Percentiles rank a stretch among this genome's conserved stretches.
Evolutionary conservation across 2,888 invertebrate species (phyloP).

Genomic region (Mythimna ferrago): DNA sequence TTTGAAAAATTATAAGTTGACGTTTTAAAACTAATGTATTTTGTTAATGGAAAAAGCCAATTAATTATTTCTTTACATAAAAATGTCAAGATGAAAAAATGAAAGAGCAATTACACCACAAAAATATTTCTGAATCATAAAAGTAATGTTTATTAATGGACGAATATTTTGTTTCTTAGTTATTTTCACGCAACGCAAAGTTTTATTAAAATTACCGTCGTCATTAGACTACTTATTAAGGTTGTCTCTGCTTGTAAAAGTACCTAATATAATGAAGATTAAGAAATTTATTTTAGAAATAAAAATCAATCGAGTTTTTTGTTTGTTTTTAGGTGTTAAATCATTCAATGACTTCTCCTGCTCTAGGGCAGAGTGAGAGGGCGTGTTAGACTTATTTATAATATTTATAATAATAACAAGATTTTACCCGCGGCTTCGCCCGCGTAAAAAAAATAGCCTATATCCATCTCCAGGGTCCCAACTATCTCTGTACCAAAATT

Average conservation of each 20-base stretch:
- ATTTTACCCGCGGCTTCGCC: too few species aligned
- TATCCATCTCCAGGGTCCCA: too few species aligned
- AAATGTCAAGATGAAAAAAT: constrained; percentile 9
- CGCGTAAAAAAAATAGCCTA: too few species aligned
- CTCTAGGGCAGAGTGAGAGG: too few species aligned
- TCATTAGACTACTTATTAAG: background rate
- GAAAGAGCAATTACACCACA: background rate
- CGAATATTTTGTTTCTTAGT: background rate
- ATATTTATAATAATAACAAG: too few species aligned
- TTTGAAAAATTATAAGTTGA: background rate
- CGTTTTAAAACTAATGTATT: constrained; percentile 4
- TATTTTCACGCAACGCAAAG: background rate
- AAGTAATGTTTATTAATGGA: constrained; percentile 26
- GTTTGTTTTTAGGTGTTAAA: too few species aligned
- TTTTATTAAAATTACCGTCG: background rate
- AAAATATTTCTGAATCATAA: constrained; percentile 7
- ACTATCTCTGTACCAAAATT: too few species aligned
- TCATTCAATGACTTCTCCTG: too few species aligned
- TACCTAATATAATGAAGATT: too few species aligned
- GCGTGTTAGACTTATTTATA: too few species aligned
- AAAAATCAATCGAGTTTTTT: too few species aligned
- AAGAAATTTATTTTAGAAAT: too few species aligned
- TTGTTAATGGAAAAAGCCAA: constrained; percentile 31
- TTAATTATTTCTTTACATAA: constrained; percentile 22
- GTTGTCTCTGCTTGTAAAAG: background rate